A percentile compares a stretch with the other conserved stretches of the same genome.
These are phyloP conservation scores for Gymnoscopelus braueri DNA, from an alignment of 2,797 vertebrate genomes.

Conservation along the genomic window DNA sequence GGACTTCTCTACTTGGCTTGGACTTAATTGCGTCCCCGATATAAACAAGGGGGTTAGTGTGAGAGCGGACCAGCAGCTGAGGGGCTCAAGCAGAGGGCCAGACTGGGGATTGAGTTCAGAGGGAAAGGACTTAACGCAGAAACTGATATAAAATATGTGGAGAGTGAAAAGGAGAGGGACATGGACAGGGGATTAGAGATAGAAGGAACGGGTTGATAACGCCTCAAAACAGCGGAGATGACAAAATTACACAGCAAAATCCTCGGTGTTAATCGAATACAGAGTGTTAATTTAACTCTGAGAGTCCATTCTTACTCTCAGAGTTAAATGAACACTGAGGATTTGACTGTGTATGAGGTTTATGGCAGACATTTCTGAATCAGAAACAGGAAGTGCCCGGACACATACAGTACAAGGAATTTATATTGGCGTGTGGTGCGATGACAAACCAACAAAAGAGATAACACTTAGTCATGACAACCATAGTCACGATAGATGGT, in stretches of 20 bases:
- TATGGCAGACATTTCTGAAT: too few relatives aligned
- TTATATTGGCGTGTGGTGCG: too few relatives aligned
- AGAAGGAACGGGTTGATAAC: slow-evolving; percentile 44
- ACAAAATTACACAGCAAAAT: slow-evolving; percentile 52
- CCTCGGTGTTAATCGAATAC: too few relatives aligned
- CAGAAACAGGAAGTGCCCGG: too few relatives aligned
- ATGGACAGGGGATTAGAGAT: slow-evolving; percentile 61
- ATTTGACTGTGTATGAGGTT: too few relatives aligned
- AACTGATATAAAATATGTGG: slow-evolving; percentile 78
- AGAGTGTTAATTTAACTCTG: too few relatives aligned
- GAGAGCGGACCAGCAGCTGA: slow-evolving; percentile 89
- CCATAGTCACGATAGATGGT: too few relatives aligned
- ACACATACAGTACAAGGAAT: too few relatives aligned
- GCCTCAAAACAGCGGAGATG: slow-evolving; percentile 41
- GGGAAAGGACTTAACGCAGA: slow-evolving; percentile 78
- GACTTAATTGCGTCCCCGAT: slow-evolving; percentile 89
- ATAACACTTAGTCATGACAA: too few relatives aligned
- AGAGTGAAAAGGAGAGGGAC: slow-evolving; percentile 64
- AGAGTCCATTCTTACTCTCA: too few relatives aligned
- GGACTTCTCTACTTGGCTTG: slow-evolving; percentile 89
- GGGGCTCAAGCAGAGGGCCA: slow-evolving; percentile 84
- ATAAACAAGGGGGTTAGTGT: slow-evolving; percentile 95
- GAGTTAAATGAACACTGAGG: too few relatives aligned
- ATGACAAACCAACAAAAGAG: too few relatives aligned
- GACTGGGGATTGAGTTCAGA: slow-evolving; percentile 85